Evolutionary conservation across 2,797 vertebrate genomes (phyloP).

Genomic region (Morus bassanus): DNA sequence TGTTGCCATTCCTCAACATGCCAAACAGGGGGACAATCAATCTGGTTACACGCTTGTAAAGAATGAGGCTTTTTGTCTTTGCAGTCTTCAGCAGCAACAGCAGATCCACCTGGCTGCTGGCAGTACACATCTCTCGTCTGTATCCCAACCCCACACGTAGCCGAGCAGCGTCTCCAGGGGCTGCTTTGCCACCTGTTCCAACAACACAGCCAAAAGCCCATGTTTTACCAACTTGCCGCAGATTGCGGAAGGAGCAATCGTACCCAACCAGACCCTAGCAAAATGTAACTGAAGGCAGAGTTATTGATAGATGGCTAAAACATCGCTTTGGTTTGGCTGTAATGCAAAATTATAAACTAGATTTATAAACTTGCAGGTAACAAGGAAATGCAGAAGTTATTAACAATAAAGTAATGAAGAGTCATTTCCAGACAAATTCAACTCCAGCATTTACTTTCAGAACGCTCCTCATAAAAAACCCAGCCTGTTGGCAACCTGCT

Average conservation of each 20-base stretch:
- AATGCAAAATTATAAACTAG: background rate
- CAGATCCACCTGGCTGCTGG: slow-evolving; percentile 69
- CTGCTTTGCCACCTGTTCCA: slow-evolving; percentile 82
- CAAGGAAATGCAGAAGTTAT: background rate
- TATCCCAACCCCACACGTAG: slow-evolving; percentile 88
- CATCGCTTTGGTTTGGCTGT: background rate
- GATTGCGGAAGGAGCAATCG: background rate
- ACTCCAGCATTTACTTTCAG: background rate
- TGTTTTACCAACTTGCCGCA: fast-evolving
- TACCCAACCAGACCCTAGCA: no score
- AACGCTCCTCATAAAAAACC: background rate
- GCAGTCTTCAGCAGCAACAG: slow-evolving; percentile 74
- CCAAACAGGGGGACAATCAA: slow-evolving; percentile 88
- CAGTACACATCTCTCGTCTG: slow-evolving; percentile 86
- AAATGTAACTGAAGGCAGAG: background rate
- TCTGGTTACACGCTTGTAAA: slow-evolving; percentile 87
- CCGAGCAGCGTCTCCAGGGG: slow-evolving; percentile 85
- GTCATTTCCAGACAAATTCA: background rate
- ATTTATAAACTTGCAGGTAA: background rate
- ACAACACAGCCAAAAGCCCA: background rate
- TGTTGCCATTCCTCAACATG: slow-evolving; percentile 87
- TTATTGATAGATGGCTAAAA: background rate
- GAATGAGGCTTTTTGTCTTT: slow-evolving; percentile 78
- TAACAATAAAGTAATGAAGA: background rate
- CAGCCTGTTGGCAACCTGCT: background rate